Base-by-base conservation (phyloP, 2,797 vertebrate species). In the Pristis pectinata region DNA sequence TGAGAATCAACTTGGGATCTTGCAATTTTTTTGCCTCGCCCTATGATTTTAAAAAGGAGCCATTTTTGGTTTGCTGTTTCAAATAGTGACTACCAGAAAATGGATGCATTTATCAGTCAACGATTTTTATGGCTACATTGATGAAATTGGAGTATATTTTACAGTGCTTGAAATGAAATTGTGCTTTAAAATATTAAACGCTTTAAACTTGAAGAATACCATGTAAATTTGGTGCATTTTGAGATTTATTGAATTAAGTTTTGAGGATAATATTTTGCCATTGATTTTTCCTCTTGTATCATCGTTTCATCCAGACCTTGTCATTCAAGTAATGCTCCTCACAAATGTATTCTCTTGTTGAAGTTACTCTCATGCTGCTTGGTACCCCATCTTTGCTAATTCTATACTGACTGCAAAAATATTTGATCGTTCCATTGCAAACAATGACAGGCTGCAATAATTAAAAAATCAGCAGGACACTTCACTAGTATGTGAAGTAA, bases 131-230 rank as follows among this genome's bases (percentile, higher is more conserved):
- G 67, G 24, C 44, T 37, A 24, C 5, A 1, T 93, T 49, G 41
- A 30, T 7, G 15, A 93, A 70, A 49, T 93, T 89, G 56, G 59
- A 61, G 6, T 89, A n/a, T n/a, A 89, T 89, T 83, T 64, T 91
- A 49, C 41, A 44, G 24, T 72, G 22, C 19, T 93, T 93, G 64
- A 44, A 72, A 93, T 70, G n/a, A 11, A 70, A 37, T n/a, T 22
- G 37, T 93, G 37, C 27, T 44, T 93, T 41, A 49, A 64, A 74
- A 70, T 93, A 24, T 93, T 93, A 72, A 72, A 93, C 41, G 72
- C 37, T 53, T 56, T 41, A 83, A 83, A 49, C 24, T 41, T 93
- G 37, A 70, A 22, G 64, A 53, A 13, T 49, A 13, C 49, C 67
- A 74, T 74, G 10, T 53, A 37, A 49, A 53, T 49, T 74, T 93